Evolutionary conservation across 2,113 vertebrate genomes (phyloP), one percentile per base, ranked within the genome.

Genomic region (Cettia cetti): DNA sequence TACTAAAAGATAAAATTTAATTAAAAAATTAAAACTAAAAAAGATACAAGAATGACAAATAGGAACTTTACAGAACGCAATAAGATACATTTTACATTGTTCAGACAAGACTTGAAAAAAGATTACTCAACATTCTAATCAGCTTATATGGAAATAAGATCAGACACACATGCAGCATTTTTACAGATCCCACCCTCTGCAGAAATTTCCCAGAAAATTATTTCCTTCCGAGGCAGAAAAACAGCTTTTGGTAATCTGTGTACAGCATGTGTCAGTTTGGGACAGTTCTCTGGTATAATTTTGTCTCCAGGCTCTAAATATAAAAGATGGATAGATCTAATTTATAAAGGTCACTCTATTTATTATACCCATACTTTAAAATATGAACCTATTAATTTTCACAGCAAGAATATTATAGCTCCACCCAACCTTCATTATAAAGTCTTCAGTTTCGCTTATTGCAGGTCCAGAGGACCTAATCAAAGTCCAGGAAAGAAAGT

Each of bases 401-500:
- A 94, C 56, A 50, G 8, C 47, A 74, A 89, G 39, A 56, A 91
- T 80, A 60, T 74, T 80, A 47, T 47, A 80, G 68, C 76, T 95
- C 50, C 59, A 90, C 61, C 39, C 61, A 92, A 87, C 45, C 27
- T 89, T 79, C 84, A 95, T 84, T 79, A 86, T 33, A 94, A 95
- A 87, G 76, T 84, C 78, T 87, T 95, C 94, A 74, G 33, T 61
- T 80, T 86, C 76, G 64, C 81, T 86, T 85, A 71, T 18, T 90
- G 70, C 91, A 81, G 56, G 77, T 92, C 68, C 61, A 94, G 64
- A 95, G 70, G 94, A 95, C 63, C 75, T 95, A 92, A 95, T 91
- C 95, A 97, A 96, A 94, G 79, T 80, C 59, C 68, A 91, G 95
- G 94, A 84, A 97, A 86, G 75, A 96, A 95, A 96, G 93, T 93